Evolutionary conservation across 2,113 vertebrate species (phyloP), one percentile per base, ranked within the genome.

Genomic region (Brienomyrus longianalis): DNA sequence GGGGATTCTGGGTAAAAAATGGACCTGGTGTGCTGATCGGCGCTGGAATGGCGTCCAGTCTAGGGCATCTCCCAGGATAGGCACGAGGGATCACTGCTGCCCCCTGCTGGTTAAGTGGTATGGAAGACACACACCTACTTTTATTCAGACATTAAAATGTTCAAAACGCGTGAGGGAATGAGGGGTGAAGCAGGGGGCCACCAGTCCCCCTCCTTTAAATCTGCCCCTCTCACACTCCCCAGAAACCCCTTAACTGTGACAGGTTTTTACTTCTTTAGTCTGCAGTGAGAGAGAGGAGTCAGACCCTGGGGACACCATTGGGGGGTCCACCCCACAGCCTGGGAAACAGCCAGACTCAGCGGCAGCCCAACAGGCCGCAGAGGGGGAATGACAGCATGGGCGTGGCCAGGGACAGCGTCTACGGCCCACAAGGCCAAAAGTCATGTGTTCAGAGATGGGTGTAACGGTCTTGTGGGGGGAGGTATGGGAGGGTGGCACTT

Each of bases 401-500:
- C 7, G 5, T 56, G 54, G 19, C 54, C 19, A 21, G 19, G 54
- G 19, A 21, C 5, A 56, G 54, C 19, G 2, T 56, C 54, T 56
- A 23, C 8, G 8, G 59, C 56, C 21, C 6, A 21, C 56, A 6
- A 8, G 59, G 59, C 52, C 59, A 27, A n/a, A 62, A 23, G 21
- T n/a, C 59, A 8, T n/a, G 21, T n/a, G 56, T 62, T 8, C 23
- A 23, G 54, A 56, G 54, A 5, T 23, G 5, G 21, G 54, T 19
- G 52, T 7, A 56, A 43, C 23, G 2, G 11, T 13, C 62, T n/a
- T 27, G 62, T 1, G n/a, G n/a, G n/a, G 2, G 45, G 48, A 1
- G 19, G 83, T 17, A 21, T 87, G 56, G 70, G 91, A 91, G 92
- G 19, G 19, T 59, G 54, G 96, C 95, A 95, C 95, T 94, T 93